These are phyloP conservation scores for Drosophila ustulata DNA, from an alignment of 2,888 invertebrate genomes.

Conservation along the genomic window DNA sequence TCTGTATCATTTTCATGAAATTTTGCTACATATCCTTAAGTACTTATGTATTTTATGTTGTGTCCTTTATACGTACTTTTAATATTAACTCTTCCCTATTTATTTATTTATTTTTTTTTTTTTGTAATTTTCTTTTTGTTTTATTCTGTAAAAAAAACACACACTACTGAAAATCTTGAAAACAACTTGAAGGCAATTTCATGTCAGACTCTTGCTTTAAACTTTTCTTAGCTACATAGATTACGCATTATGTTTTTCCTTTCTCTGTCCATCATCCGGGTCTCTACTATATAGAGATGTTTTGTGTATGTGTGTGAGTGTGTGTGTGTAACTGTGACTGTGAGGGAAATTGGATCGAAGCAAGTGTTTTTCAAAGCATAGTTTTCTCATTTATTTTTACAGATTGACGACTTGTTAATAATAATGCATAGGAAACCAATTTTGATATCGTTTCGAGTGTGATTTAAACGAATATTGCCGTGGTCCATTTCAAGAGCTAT, in stretches of 20 bases:
- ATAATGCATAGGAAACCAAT: slow-evolving; percentile 7
- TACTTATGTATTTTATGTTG: slow-evolving; percentile 41
- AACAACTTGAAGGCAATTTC: slow-evolving; percentile 83
- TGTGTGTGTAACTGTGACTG: slow-evolving; percentile 18
- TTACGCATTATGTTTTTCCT: slow-evolving; percentile 35
- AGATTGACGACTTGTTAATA: slow-evolving; percentile 23
- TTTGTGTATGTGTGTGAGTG: slow-evolving; percentile 11
- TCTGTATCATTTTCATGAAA: slow-evolving; percentile 19
- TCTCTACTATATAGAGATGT: slow-evolving; percentile 1
- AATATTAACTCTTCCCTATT: slow-evolving; percentile 23
- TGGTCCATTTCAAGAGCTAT: slow-evolving; percentile 2
- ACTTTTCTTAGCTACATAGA: slow-evolving; percentile 46
- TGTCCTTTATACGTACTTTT: slow-evolving; percentile 45
- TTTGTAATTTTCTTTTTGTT: slow-evolving; percentile 9
- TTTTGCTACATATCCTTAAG: slow-evolving; percentile 37
- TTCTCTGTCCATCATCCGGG: slow-evolving; percentile 10
- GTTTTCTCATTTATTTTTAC: slow-evolving; percentile 7
- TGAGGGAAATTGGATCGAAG: slow-evolving; percentile 5
- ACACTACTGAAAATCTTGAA: slow-evolving; percentile 67
- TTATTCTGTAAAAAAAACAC: slow-evolving; percentile 40
- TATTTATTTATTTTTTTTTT: slow-evolving; percentile 8
- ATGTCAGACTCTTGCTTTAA: slow-evolving; percentile 83
- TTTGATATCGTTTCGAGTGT: slow-evolving; percentile 2
- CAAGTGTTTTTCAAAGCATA: slow-evolving; percentile 7
- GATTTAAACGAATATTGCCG: neutral